Base-by-base conservation (phyloP, 2,797 vertebrate genomes). In the Chrosomus eos region DNA sequence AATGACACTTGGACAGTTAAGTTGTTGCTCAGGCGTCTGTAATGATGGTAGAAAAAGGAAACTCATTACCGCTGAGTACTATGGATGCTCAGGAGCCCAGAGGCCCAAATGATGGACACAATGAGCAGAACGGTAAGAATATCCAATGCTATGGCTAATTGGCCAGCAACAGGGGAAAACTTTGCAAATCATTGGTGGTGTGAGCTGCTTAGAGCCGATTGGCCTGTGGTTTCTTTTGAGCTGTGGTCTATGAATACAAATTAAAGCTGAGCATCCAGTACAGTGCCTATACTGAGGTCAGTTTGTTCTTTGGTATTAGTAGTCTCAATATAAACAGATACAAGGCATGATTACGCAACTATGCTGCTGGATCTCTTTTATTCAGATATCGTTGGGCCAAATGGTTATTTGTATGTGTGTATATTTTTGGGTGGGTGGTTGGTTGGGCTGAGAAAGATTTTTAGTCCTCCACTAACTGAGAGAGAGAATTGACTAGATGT, bases 61-160 rank as follows among this genome's bases (percentile, higher is more conserved):
- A 79, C 76, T 84, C 60, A 38, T 75, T 73, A 81, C 3, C n/a
- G 36, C 48, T 73, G 33, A 75, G 33, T 10, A 51, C 64, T 5
- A 16, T 45, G 64, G 58, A 77, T 75, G 51, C 62, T 48, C 53
- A 85, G 70, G 70, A 71, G 71, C 73, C 78, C 43, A 75, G 79
- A 48, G 70, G 74, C 71, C 66, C 66, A 62, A 62, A 40, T 43
- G 21, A 77, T 68, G 73, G 78, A 84, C 13, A 5, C 45, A n/a
- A 64, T 79, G 68, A 76, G 38, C 43, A 84, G 43, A 19, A 87
- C 23, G 85, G 88, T 89, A 89, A 89, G 89, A 79, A 58, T 72
- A 84, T 82, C 19, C 45, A 85, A 70, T 55, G 26, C 48, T 76
- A 38, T 60, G 38, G 45, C 43, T 77, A 60, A 83, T 7, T 45